Base-by-base conservation (phyloP, 2,888 invertebrate genomes). In the Rotaria magnacalcarata region DNA sequence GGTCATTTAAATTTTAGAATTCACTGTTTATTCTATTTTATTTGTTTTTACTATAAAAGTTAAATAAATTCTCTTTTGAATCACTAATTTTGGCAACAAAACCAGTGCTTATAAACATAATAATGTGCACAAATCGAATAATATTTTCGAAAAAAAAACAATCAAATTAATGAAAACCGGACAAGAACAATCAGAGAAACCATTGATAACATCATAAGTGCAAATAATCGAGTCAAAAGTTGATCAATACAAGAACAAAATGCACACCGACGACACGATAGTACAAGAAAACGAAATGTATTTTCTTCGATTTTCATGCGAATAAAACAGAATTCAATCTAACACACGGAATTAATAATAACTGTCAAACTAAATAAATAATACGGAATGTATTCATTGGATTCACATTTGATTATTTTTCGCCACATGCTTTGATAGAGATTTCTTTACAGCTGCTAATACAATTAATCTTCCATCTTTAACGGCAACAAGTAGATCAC, bases 401-500 rank as follows among this genome's bases (percentile, higher is more conserved):
- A 0, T 60, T 60, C 11, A 60, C 60, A 60, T n/a, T n/a, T 27
- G 27, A 11, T 24, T 60, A n/a, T n/a, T 60, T 27, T 60, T 27
- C 10, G 14, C 27, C 27, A 60, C 8, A n/a, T 14, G 7, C 27
- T 60, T 60, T 27, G 27, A 14, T 60, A 27, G n/a, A 11, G 75
- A 19, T 43, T 75, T 86, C 74, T 85, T 86, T 60, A 84, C 87
- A 8, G 85, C 87, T n/a, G 87, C 87, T 10, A 91, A 88, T 58
- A 91, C 90, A 87, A 91, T 91, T 11, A 91, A 89, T 87, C 91
- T 91, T 2, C 93, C 93, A 89, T 93, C 93, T 2, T 92, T 90
- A 27, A 93, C 90, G 1, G 93, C 93, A 0, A 92, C 93, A 87
- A 93, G 89, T 85, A 93, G 91, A 88, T 93, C 93, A 58, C 93